These are phyloP conservation scores for Neoscelio sp. DNA, from an alignment of 2,888 invertebrate genomes.

Conservation along the genomic window DNA sequence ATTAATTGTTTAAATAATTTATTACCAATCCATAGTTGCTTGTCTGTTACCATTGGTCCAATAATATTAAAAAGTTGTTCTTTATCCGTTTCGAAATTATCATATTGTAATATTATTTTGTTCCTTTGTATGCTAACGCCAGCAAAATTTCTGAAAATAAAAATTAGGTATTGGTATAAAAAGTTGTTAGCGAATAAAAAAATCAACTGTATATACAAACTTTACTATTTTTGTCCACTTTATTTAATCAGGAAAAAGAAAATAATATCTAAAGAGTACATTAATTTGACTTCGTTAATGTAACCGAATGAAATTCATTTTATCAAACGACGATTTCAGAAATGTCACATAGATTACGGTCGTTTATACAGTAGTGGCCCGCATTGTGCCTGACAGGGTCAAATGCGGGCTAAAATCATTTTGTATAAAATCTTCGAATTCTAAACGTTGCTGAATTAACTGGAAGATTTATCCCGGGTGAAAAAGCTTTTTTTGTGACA, in stretches of 20 bases:
- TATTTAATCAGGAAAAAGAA: no score
- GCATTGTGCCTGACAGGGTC: constrained; percentile 21
- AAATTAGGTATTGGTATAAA: constrained; percentile 9
- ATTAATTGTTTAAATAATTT: no score
- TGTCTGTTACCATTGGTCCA: constrained; percentile 74
- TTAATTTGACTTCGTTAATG: no score
- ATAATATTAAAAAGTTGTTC: constrained; percentile 73
- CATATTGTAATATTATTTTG: constrained; percentile 73
- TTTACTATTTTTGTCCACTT: no score
- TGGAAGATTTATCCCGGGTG: not conserved
- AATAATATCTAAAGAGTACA: no score
- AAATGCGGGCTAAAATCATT: constrained; percentile 41
- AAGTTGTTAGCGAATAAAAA: no score
- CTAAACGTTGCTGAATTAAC: not conserved
- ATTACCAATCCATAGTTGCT: constrained; percentile 83
- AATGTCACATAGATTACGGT: constrained; percentile 15
- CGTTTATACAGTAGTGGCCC: constrained; percentile 14
- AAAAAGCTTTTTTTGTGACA: no score
- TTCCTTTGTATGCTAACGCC: constrained; percentile 70
- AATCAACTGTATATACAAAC: no score
- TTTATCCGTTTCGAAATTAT: constrained; percentile 74
- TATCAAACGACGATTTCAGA: constrained; percentile 11
- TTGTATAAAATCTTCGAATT: constrained; percentile 20
- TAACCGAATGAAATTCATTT: constrained; percentile 8
- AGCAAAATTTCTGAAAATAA: constrained; percentile 73